Evolutionary conservation across 2,797 vertebrate genomes (phyloP).

Genomic region (Phrynocephalus forsythii): DNA sequence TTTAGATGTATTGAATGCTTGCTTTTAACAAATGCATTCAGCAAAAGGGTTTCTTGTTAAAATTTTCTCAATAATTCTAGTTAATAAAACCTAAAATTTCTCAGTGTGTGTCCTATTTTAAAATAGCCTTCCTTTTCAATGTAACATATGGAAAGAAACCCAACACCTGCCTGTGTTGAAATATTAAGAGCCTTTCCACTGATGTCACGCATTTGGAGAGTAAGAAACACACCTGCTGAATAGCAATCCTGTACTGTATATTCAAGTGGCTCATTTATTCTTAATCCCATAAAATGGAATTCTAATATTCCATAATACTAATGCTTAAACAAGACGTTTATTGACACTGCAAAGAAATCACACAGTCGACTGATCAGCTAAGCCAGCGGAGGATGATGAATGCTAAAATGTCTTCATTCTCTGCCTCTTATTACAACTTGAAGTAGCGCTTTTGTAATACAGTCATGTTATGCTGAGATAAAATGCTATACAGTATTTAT

Average conservation of each 20-base stretch:
- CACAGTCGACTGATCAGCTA: slow-evolving; percentile 40
- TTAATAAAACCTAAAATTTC: not conserved
- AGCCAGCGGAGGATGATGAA: slow-evolving; percentile 23
- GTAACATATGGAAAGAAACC: slow-evolving; percentile 36
- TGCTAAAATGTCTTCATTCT: slow-evolving; percentile 38
- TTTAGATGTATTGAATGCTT: not conserved
- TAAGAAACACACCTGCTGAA: slow-evolving; percentile 49
- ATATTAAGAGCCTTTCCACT: not conserved
- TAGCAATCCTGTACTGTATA: slow-evolving; percentile 1
- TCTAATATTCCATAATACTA: slow-evolving; percentile 47
- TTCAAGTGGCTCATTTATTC: slow-evolving; percentile 30
- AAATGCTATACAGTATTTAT: not conserved
- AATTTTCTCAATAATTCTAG: not conserved
- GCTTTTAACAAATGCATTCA: slow-evolving; percentile 38
- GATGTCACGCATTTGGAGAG: not conserved
- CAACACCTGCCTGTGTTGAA: slow-evolving; percentile 48
- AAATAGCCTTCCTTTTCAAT: slow-evolving; percentile 29
- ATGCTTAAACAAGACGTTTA: slow-evolving; percentile 30
- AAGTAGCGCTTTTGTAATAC: not conserved
- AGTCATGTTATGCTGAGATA: not conserved
- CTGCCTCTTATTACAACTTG: not conserved
- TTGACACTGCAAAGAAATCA: slow-evolving; percentile 40
- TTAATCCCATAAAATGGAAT: slow-evolving; percentile 28
- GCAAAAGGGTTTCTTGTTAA: slow-evolving; percentile 37
- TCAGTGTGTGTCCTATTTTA: slow-evolving; percentile 23